These are phyloP conservation scores for Nixonia krombeini DNA, from an alignment of 1,140 invertebrate genomes.

Conservation along the genomic window DNA sequence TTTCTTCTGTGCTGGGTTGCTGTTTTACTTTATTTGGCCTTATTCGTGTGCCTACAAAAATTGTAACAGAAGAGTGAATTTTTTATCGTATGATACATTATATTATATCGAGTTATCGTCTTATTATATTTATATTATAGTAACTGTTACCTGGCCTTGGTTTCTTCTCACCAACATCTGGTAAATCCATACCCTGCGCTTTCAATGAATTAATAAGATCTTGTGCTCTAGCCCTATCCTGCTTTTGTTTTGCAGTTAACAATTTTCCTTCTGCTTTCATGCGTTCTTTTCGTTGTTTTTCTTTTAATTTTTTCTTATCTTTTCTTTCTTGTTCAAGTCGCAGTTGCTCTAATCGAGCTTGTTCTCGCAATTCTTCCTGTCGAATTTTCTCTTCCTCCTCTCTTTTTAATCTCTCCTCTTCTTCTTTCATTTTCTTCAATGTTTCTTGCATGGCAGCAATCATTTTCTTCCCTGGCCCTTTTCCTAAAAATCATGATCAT, in stretches of 20 bases:
- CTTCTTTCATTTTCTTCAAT: slow-evolving; percentile 82
- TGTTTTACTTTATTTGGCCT: slow-evolving; percentile 78
- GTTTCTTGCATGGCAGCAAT: slow-evolving; percentile 92
- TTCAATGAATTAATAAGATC: slow-evolving; percentile 90
- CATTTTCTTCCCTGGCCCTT: slow-evolving; percentile 83
- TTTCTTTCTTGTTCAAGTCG: slow-evolving; percentile 89
- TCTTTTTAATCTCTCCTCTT: slow-evolving; percentile 83
- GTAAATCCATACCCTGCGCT: slow-evolving; percentile 82
- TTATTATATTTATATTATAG: too few species aligned
- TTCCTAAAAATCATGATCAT: slow-evolving; percentile 63
- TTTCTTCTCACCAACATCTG: slow-evolving; percentile 81
- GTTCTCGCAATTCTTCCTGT: slow-evolving; percentile 82
- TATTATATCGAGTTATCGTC: too few species aligned
- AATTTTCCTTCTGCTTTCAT: slow-evolving; percentile 96
- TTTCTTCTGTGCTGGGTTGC: slow-evolving; percentile 63
- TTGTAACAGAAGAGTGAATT: too few species aligned
- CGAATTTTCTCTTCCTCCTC: slow-evolving; percentile 87
- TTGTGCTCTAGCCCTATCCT: slow-evolving; percentile 88
- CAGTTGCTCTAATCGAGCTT: slow-evolving; percentile 80
- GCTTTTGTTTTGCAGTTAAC: slow-evolving; percentile 92
- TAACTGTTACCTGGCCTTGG: slow-evolving; percentile 76
- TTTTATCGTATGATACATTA: not conserved
- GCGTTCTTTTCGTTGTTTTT: slow-evolving; percentile 93
- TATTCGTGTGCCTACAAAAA: slow-evolving; percentile 77
- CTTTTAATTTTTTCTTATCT: slow-evolving; percentile 93